phyloP scores from a whole-genome alignment of 1,140 invertebrate species.

The Trichomalopsis sarcophagae region DNA sequence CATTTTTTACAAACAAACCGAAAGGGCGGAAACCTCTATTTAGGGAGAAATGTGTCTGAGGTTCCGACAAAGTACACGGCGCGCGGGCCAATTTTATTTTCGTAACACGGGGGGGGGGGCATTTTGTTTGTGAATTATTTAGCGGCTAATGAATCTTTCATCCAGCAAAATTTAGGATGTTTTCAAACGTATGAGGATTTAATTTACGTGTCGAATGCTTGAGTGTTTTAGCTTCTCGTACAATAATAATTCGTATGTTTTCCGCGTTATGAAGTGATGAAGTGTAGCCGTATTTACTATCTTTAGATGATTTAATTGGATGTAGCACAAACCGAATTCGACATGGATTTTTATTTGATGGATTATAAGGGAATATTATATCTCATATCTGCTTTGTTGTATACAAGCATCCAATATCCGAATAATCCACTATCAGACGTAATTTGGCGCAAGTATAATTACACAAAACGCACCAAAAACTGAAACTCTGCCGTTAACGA shows the following conservation, averaged over 20 bases:
- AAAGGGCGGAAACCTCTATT: background rate
- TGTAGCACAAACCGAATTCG: too few relatives aligned
- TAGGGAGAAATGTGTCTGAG: background rate
- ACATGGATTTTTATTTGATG: too few relatives aligned
- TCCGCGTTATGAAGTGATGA: too few relatives aligned
- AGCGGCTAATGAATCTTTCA: slow-evolving; percentile 14
- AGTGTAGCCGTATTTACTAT: too few relatives aligned
- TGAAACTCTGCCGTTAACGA: background rate
- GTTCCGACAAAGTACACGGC: background rate
- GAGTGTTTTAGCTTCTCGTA: background rate
- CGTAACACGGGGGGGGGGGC: background rate
- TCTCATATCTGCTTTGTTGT: too few relatives aligned
- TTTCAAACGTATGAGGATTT: background rate
- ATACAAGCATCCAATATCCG: too few relatives aligned
- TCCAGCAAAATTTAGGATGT: background rate
- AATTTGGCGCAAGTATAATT: too few relatives aligned
- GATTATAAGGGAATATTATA: too few relatives aligned
- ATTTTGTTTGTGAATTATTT: slow-evolving; percentile 22
- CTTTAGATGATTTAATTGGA: too few relatives aligned
- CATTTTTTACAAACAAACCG: background rate
- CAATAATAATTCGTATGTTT: too few relatives aligned
- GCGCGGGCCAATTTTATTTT: background rate
- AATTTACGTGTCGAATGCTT: background rate
- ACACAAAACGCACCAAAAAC: background rate
- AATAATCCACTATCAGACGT: too few relatives aligned